Evolutionary conservation across 2,113 vertebrate species (phyloP).

Genomic region (Lamprotornis superbus): DNA sequence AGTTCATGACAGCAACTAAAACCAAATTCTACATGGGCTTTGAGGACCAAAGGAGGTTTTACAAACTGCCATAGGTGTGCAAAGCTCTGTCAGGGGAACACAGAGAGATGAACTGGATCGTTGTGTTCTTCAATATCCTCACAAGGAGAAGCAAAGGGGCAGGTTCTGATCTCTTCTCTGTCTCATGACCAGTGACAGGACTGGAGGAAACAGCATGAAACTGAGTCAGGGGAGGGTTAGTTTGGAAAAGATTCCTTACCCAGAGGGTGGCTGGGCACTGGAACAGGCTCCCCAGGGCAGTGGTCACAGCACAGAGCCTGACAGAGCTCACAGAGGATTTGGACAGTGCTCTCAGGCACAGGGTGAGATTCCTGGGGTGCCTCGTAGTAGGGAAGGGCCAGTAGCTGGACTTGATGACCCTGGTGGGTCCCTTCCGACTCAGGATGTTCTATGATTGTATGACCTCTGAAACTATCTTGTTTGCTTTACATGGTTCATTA

Average conservation of each 20-base stretch:
- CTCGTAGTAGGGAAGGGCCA: background rate
- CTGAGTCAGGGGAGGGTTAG: background rate
- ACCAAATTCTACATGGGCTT: background rate
- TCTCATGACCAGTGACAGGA: background rate
- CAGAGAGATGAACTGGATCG: background rate
- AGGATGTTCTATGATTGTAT: background rate
- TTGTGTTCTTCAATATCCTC: too few species aligned
- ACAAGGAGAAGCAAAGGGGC: accelerated
- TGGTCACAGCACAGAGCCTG: background rate
- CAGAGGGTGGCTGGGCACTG: background rate
- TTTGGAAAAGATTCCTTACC: background rate
- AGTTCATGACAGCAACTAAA: background rate
- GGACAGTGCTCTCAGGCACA: background rate
- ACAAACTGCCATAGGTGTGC: background rate
- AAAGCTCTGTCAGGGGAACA: background rate
- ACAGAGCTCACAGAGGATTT: background rate
- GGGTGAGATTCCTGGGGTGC: background rate
- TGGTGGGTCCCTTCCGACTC: background rate
- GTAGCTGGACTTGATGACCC: too few species aligned
- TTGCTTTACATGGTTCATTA: background rate
- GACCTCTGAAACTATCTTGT: background rate
- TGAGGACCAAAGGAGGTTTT: background rate
- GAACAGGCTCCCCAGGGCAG: background rate
- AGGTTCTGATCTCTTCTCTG: background rate
- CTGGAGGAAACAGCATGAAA: background rate